Percentiles rank a stretch among this genome's conserved stretches.
These are phyloP conservation scores for Isurus oxyrinchus DNA, from an alignment of 2,113 vertebrate genomes.

Conservation along the genomic window DNA sequence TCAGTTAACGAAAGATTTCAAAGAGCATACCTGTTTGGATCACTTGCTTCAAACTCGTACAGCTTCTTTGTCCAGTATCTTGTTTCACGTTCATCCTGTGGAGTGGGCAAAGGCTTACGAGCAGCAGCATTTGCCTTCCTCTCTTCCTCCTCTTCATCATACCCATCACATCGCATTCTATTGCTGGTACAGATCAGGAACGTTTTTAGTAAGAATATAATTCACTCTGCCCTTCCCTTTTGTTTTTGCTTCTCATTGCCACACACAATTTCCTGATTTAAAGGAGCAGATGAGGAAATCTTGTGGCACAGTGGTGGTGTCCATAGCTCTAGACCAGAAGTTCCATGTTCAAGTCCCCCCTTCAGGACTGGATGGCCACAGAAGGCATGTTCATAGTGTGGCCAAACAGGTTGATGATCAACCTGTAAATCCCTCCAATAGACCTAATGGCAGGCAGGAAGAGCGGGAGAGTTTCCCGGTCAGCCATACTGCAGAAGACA, in stretches of 20 bases:
- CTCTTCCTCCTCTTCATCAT: slow-evolving; percentile 61
- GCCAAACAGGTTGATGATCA: too few species aligned
- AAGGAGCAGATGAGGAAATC: not conserved
- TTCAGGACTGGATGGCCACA: too few species aligned
- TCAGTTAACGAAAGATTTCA: not conserved
- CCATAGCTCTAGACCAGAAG: too few species aligned
- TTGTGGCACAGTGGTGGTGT: too few species aligned
- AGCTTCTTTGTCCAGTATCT: slow-evolving; percentile 84
- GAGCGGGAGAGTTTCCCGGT: too few species aligned
- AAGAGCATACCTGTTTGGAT: slow-evolving; percentile 79
- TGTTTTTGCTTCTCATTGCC: not conserved
- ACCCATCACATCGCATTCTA: slow-evolving; percentile 83
- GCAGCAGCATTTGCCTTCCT: slow-evolving; percentile 51
- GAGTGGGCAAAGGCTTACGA: slow-evolving; percentile 51
- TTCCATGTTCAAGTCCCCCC: too few species aligned
- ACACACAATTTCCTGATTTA: not conserved
- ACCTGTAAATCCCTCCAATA: too few species aligned
- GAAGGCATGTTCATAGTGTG: too few species aligned
- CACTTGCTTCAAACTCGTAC: slow-evolving; percentile 81
- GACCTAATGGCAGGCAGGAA: too few species aligned
- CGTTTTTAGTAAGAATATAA: not conserved
- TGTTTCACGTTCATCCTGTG: slow-evolving; percentile 71
- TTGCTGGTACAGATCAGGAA: slow-evolving; percentile 53
- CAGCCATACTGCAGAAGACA: too few species aligned
- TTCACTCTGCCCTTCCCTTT: too few species aligned